phyloP scores from a whole-genome alignment of 2,888 invertebrate genomes.

The Melieria omissa region DNA sequence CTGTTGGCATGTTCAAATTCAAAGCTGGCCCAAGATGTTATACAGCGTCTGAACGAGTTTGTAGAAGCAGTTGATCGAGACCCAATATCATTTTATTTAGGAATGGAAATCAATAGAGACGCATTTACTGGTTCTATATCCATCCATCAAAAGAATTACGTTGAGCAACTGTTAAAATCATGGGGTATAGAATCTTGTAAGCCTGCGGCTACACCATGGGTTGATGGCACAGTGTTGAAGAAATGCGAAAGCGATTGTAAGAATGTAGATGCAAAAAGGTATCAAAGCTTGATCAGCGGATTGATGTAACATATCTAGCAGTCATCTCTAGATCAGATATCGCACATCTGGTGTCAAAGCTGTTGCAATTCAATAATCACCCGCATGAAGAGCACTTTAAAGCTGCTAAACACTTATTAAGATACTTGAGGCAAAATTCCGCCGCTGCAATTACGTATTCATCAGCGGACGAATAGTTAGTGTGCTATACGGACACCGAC shows the following conservation, averaged over 20 bases:
- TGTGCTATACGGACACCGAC: conserved; percentile 43
- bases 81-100: conserved; percentile 31
- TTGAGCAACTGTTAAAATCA: conserved; percentile 18
- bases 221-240: conserved; percentile 25
- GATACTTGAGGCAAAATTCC: conserved; percentile 35
- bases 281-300: conserved; percentile 35
- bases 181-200: conserved; percentile 36
- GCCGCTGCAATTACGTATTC: conserved; percentile 20
- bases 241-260: conserved; percentile 9
- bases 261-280: conserved; percentile 13
- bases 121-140: conserved; percentile 26
- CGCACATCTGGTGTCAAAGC: background rate
- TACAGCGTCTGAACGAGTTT: conserved; percentile 18
- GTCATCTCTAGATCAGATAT: conserved; percentile 30
- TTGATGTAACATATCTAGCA: conserved; percentile 34
- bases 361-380: conserved; percentile 9
- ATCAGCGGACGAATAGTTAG: conserved; percentile 18
- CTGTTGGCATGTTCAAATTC: conserved; percentile 30
- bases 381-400: conserved; percentile 7
- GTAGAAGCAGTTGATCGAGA: conserved; percentile 36
- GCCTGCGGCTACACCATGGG: conserved; percentile 31
- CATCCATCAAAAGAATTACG: conserved; percentile 36
- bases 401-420: conserved; percentile 26
- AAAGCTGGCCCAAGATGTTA: background rate
- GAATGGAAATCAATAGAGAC: conserved; percentile 35